Conservation (phyloP, 1,140 invertebrate genomes). For the Homarus americanus region DNA sequence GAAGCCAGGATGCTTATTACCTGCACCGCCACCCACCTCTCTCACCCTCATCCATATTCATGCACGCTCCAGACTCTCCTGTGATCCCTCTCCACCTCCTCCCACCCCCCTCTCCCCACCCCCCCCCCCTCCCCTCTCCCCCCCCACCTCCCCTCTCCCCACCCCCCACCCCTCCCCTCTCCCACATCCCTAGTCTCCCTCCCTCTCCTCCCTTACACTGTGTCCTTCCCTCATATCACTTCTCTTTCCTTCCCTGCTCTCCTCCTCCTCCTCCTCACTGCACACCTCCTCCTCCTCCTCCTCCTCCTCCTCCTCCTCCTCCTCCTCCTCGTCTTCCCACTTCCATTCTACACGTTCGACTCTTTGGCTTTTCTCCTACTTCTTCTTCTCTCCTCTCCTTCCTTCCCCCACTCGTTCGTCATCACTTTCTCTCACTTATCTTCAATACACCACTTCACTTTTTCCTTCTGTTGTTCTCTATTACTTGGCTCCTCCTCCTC, state of each 20-base stretch:
- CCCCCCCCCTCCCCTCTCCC: neutral
- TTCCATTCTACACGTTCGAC: too few species aligned
- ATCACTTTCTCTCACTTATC: neutral
- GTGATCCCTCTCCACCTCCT: neutral
- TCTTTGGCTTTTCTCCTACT: too few species aligned
- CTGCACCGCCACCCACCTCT: conserved; percentile 21
- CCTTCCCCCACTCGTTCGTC: neutral
- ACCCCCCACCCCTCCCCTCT: neutral
- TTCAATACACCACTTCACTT: too few species aligned
- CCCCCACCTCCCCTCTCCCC: neutral
- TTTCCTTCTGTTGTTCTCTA: too few species aligned
- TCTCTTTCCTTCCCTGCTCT: neutral
- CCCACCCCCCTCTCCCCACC: neutral
- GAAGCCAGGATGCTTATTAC: conserved; percentile 18
- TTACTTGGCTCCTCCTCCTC: too few species aligned
- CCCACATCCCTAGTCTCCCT: neutral
- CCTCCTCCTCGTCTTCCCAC: neutral
- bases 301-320: neutral
- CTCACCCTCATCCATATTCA: conserved; percentile 17
- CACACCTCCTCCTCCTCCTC: neutral
- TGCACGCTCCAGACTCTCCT: neutral
- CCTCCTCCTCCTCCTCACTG: neutral
- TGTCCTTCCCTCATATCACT: too few species aligned
- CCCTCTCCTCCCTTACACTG: too few species aligned
- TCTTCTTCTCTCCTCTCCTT: conserved; percentile 19